A percentile compares a stretch with the other conserved stretches of the same genome.
Conservation (phyloP, 2,797 vertebrate species). For the Oophaga sylvatica region DNA sequence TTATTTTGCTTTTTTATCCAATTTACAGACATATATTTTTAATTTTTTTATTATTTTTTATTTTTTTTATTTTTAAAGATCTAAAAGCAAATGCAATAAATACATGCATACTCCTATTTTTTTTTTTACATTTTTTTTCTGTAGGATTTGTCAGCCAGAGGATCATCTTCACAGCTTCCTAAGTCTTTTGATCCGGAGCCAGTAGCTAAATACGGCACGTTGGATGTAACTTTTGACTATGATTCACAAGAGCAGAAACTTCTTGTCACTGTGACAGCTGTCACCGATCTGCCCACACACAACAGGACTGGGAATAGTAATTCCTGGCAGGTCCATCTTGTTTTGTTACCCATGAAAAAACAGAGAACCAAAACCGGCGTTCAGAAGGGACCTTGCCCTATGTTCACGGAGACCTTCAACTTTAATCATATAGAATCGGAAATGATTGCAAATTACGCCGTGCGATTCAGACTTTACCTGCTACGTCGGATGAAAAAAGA, state of each 20-base stretch:
- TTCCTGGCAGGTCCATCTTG: slow-evolving; percentile 96
- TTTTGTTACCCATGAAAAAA: slow-evolving; percentile 95
- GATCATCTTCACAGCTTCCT: slow-evolving; percentile 88
- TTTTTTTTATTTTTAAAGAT: slow-evolving; percentile 64
- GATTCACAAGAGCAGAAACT: slow-evolving; percentile 92
- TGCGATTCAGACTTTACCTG: slow-evolving; percentile 93
- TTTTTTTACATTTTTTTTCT: slow-evolving; percentile 48
- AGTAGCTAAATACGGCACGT: slow-evolving; percentile 88
- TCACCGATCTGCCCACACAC: slow-evolving; percentile 88
- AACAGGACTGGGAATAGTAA: slow-evolving; percentile 88
- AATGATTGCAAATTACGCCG: slow-evolving; percentile 94
- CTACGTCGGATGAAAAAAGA: slow-evolving; percentile 94
- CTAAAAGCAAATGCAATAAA: slow-evolving; percentile 64
- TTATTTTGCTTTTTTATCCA: background rate
- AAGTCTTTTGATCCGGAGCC: slow-evolving; percentile 93
- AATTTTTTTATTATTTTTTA: background rate
- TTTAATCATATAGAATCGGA: slow-evolving; percentile 94
- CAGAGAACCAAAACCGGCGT: slow-evolving; percentile 91
- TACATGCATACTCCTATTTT: slow-evolving; percentile 56
- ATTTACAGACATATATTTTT: background rate
- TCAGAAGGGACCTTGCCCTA: slow-evolving; percentile 89
- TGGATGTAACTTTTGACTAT: slow-evolving; percentile 94
- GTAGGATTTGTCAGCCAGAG: slow-evolving; percentile 89
- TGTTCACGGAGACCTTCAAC: slow-evolving; percentile 94
- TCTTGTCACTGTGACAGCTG: slow-evolving; percentile 89